Evolutionary conservation across 2,113 vertebrate species (phyloP).

Genomic region (Psephotus haematonotus): DNA sequence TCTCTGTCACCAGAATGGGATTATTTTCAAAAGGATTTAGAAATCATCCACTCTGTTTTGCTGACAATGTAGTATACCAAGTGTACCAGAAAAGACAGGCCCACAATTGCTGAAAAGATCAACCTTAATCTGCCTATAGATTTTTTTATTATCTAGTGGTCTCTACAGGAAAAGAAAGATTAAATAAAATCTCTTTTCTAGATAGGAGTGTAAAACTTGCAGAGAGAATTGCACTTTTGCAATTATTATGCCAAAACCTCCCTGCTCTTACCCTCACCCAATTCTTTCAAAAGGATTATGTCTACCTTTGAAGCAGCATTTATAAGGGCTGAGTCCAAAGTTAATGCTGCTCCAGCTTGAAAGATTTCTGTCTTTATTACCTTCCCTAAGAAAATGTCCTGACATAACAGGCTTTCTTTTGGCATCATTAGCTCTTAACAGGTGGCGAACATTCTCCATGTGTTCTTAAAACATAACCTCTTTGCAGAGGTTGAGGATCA

Average conservation of each 20-base stretch:
- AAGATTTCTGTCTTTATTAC: conserved; percentile 31
- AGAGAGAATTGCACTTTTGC: conserved; percentile 26
- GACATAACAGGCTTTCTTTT: conserved; percentile 32
- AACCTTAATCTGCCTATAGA: conserved; percentile 67
- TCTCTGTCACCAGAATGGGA: conserved; percentile 3
- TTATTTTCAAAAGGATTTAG: conserved; percentile 53
- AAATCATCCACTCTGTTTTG: conserved; percentile 39
- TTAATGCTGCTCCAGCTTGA: conserved; percentile 1
- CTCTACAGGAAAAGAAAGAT: conserved; percentile 42
- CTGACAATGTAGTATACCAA: conserved; percentile 31
- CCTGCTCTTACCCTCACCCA: neutral
- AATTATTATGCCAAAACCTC: conserved; percentile 48
- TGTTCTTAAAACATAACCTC: conserved; percentile 50
- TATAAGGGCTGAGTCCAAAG: neutral
- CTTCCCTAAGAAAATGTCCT: conserved; percentile 37
- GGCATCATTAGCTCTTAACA: conserved; percentile 53
- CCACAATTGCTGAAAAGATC: conserved; percentile 45
- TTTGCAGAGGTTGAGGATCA: conserved; percentile 26
- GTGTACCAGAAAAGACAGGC: conserved; percentile 50
- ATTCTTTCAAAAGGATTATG: conserved; percentile 20
- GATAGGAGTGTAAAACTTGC: neutral
- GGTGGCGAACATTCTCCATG: neutral
- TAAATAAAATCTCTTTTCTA: conserved; percentile 32
- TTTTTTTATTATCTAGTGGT: conserved; percentile 56
- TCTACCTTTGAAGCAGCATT: conserved; percentile 42